Conservation (phyloP, 2,888 invertebrate genomes). For the Aleiodes alternator region DNA sequence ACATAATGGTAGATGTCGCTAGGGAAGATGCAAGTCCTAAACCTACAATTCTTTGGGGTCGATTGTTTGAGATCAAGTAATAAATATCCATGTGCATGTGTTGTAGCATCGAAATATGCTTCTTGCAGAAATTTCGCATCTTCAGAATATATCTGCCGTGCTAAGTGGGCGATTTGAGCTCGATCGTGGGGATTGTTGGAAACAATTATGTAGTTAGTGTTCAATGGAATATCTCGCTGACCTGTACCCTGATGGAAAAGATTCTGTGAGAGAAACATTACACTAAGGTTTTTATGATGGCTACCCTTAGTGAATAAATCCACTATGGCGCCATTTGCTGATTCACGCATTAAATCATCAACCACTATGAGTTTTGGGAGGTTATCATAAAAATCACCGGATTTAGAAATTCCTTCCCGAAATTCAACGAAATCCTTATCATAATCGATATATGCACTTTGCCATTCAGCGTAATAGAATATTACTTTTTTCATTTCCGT, state of each 20-base stretch:
- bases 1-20: background rate
- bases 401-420: no score
- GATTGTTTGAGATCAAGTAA: constrained; percentile 7
- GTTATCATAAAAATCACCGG: no score
- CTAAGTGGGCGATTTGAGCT: no score
- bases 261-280: background rate
- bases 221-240: no score
- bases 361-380: background rate
- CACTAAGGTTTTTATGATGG: background rate
- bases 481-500: no score
- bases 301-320: background rate
- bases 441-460: background rate
- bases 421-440: no score
- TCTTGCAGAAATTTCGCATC: no score
- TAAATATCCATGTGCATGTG: background rate
- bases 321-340: background rate
- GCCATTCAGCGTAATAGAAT: background rate
- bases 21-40: constrained; percentile 26
- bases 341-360: constrained; percentile 1
- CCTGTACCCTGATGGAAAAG: background rate
- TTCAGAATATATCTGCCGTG: no score
- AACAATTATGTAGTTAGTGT: no score
- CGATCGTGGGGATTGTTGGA: no score
- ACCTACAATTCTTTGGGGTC: constrained; percentile 16
- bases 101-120: no score